phyloP scores from a whole-genome alignment of 2,797 vertebrate species.

The Syndactyla subalaris region DNA sequence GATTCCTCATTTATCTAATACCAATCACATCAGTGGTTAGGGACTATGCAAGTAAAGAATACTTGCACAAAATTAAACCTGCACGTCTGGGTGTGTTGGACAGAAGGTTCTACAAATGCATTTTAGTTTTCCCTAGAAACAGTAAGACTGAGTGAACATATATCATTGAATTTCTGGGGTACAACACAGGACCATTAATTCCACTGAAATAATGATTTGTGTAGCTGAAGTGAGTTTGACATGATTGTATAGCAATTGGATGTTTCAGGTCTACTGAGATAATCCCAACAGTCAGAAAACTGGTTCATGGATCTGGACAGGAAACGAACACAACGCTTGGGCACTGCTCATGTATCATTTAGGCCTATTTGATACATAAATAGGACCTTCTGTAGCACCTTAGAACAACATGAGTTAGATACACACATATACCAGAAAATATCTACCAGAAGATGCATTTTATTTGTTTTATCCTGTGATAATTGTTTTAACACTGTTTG shows the following conservation, averaged over 20 bases:
- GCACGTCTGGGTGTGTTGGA: neutral
- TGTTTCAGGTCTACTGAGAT: neutral
- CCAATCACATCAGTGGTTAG: neutral
- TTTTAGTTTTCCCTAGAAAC: neutral
- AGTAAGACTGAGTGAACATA: neutral
- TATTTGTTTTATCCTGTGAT: neutral
- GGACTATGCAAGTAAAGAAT: slow-evolving; percentile 8
- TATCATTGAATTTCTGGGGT: neutral
- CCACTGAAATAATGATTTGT: neutral
- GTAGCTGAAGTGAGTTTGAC: neutral
- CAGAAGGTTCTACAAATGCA: neutral
- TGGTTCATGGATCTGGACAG: neutral
- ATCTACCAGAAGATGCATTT: neutral
- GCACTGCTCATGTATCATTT: neutral
- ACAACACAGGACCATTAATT: neutral
- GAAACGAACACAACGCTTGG: neutral
- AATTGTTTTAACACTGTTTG: neutral
- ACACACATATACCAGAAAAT: neutral
- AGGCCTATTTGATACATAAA: neutral
- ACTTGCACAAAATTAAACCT: neutral
- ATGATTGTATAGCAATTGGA: neutral
- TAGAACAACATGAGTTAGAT: neutral
- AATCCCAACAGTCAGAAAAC: neutral
- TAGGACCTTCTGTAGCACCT: neutral
- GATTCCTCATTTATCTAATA: slow-evolving; percentile 17